phyloP scores from a whole-genome alignment of 2,797 vertebrate species.

The Diglossa cyanea region DNA sequence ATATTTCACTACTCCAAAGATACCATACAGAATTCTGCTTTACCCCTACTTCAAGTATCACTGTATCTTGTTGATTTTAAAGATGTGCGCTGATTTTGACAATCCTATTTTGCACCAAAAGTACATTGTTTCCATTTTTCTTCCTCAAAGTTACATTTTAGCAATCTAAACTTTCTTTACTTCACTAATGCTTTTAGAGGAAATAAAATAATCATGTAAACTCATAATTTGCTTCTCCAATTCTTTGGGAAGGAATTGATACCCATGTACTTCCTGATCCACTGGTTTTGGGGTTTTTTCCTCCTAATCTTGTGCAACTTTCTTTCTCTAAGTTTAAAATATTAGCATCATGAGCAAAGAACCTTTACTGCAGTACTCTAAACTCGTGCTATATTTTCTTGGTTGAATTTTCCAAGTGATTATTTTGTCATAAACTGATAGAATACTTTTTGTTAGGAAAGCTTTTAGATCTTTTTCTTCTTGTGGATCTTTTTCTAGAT shows the following conservation, averaged over 20 bases:
- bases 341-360: not conserved
- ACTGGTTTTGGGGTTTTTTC: accelerated
- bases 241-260: not conserved
- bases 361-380: not conserved
- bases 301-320: not conserved
- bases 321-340: not conserved
- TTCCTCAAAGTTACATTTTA: not conserved
- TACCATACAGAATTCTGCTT: not conserved
- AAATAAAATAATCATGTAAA: not conserved
- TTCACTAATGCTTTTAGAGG: not conserved
- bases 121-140: not conserved
- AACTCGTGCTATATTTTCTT: not conserved
- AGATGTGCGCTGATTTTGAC: not conserved
- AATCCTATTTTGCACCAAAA: not conserved
- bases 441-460: not conserved
- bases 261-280: not conserved
- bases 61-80: not conserved
- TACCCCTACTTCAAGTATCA: not conserved
- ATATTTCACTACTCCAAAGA: not conserved
- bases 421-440: not conserved
- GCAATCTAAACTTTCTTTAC: not conserved
- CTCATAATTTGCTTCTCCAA: not conserved
- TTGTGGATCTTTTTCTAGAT: not conserved
- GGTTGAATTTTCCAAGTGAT: not conserved
- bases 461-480: not conserved